These are phyloP conservation scores for Phrixothrix hirtus DNA, from an alignment of 2,888 invertebrate species.

Conservation along the genomic window DNA sequence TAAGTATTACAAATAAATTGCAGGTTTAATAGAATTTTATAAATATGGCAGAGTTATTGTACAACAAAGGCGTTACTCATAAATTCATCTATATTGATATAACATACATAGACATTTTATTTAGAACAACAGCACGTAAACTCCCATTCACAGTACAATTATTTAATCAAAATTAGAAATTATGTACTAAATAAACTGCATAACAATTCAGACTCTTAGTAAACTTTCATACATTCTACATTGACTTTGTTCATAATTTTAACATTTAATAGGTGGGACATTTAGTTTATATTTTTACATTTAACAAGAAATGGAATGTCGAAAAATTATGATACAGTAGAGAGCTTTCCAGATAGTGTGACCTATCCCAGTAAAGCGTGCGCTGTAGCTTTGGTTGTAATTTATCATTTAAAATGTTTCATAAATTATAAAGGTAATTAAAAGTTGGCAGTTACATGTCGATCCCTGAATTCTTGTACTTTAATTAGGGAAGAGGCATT, in stretches of 20 bases:
- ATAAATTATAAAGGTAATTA: slow-evolving; percentile 8
- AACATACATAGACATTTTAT: slow-evolving; percentile 29
- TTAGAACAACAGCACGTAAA: slow-evolving; percentile 25
- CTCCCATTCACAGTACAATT: slow-evolving; percentile 1
- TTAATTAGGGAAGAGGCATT: slow-evolving; percentile 6
- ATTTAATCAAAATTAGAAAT: too few species aligned
- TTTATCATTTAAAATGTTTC: too few species aligned
- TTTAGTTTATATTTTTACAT: slow-evolving; percentile 17
- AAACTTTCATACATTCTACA: neutral
- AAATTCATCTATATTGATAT: slow-evolving; percentile 23
- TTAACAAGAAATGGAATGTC: slow-evolving; percentile 42
- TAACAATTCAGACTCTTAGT: neutral
- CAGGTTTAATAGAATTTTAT: slow-evolving; percentile 4
- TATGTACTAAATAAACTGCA: too few species aligned
- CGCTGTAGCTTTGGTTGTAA: slow-evolving; percentile 33
- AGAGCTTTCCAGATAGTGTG: slow-evolving; percentile 44
- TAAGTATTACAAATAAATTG: too few species aligned
- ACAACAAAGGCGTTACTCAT: slow-evolving; percentile 26
- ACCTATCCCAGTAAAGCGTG: slow-evolving; percentile 49
- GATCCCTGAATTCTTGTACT: slow-evolving; percentile 35
- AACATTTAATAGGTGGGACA: slow-evolving; percentile 9
- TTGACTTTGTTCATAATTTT: neutral
- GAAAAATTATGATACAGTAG: slow-evolving; percentile 39
- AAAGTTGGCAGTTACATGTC: slow-evolving; percentile 27
- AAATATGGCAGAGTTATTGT: slow-evolving; percentile 26